phyloP scores from a whole-genome alignment of 2,113 vertebrate genomes.

The Balaeniceps rex region DNA sequence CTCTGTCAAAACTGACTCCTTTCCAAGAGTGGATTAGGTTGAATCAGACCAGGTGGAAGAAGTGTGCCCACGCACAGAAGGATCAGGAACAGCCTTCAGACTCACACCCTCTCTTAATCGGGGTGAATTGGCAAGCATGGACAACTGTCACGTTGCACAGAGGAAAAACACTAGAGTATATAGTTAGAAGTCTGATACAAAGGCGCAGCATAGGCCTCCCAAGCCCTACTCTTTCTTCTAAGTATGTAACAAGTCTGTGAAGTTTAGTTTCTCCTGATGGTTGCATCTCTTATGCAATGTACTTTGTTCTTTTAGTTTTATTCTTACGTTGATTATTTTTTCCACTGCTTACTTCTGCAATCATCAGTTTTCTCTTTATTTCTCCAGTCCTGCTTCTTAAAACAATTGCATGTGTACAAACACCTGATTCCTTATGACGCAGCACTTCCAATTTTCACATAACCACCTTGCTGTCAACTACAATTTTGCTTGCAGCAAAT shows the following conservation, averaged over 20 bases:
- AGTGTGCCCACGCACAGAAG: not conserved
- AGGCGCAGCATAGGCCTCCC: not conserved
- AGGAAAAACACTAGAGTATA: not conserved
- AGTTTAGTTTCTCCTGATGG: not conserved
- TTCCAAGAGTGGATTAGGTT: not conserved
- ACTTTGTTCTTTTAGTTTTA: not conserved
- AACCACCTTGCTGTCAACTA: not conserved
- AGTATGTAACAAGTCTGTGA: not conserved
- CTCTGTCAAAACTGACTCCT: not conserved
- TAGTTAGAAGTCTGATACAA: accelerated
- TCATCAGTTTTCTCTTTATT: not conserved
- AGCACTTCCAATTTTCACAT: not conserved
- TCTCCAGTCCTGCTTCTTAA: not conserved
- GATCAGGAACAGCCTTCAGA: not conserved
- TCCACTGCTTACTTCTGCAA: not conserved
- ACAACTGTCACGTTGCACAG: not conserved
- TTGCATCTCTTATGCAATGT: not conserved
- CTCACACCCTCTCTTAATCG: not conserved
- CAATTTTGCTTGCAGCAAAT: not conserved
- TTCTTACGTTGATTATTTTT: not conserved
- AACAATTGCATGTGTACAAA: not conserved
- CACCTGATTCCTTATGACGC: not conserved
- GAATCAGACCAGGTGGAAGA: not conserved
- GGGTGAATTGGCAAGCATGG: not conserved
- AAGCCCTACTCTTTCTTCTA: not conserved